These are phyloP conservation scores for Vulpes lagopus DNA, from an alignment of 2,113 vertebrate genomes.

Conservation along the genomic window DNA sequence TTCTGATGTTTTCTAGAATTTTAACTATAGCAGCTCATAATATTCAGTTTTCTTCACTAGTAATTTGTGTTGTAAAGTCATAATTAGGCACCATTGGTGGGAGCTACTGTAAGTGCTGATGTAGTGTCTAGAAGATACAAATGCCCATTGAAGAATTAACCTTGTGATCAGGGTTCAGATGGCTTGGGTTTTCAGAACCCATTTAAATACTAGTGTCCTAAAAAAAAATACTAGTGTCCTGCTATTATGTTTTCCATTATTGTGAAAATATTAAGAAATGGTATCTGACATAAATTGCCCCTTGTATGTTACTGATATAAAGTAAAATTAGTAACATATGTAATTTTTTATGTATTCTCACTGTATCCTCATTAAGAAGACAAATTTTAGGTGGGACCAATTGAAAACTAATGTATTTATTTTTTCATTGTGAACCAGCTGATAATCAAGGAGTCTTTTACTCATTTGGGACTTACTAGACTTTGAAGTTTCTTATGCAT, in stretches of 20 bases:
- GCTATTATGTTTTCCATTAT: not conserved
- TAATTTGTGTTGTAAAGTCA: not conserved
- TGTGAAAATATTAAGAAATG: constrained; percentile 25
- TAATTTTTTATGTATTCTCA: not conserved
- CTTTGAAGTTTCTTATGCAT: not conserved
- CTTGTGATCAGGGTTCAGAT: not conserved
- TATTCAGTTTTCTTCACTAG: not conserved
- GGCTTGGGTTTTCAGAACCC: not conserved
- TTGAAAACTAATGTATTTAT: not conserved
- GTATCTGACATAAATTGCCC: not conserved
- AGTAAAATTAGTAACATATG: not conserved
- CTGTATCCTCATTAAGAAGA: not conserved
- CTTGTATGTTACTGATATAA: not conserved
- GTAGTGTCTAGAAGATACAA: not conserved
- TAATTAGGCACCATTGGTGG: not conserved
- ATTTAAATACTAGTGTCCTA: not conserved
- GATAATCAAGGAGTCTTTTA: not conserved
- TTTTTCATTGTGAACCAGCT: not conserved
- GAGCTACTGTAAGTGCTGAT: not conserved
- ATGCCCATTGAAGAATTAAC: not conserved
- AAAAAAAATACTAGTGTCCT: not conserved
- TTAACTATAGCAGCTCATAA: not conserved
- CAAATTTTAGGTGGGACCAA: not conserved
- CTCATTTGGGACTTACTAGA: not conserved
- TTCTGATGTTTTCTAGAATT: not conserved